A percentile compares a stretch with the other conserved stretches of the same genome.
Conservation (phyloP, 2,113 vertebrate species). For the Rhipidura dahli region DNA sequence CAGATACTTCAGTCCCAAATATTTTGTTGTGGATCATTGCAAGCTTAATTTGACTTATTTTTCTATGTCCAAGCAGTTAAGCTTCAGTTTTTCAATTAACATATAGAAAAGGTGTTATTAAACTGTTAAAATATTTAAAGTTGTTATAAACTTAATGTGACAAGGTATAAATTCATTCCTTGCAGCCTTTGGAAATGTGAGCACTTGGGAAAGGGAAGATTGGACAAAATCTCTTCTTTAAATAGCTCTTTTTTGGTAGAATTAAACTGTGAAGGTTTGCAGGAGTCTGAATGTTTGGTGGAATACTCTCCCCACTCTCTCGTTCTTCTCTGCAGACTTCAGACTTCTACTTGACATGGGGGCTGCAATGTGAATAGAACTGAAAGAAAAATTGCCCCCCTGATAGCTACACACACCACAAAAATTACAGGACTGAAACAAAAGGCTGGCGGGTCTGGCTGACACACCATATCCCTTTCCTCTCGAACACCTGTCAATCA, state of each 20-base stretch:
- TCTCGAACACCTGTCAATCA: slow-evolving; percentile 67
- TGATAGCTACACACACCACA: slow-evolving; percentile 1
- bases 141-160: neutral
- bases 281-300: neutral
- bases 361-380: neutral
- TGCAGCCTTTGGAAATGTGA: neutral
- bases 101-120: neutral
- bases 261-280: neutral
- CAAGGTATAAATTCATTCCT: neutral
- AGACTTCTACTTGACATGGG: slow-evolving; percentile 8
- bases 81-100: neutral
- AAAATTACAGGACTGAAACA: slow-evolving; percentile 23
- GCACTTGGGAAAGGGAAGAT: neutral
- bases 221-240: neutral
- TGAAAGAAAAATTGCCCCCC: neutral
- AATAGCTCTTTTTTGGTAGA: neutral
- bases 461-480: neutral
- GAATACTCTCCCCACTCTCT: neutral
- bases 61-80: neutral
- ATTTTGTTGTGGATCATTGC: neutral
- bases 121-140: neutral
- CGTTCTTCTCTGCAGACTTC: neutral
- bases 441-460: neutral
- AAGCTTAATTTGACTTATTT: neutral
- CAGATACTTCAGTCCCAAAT: neutral